Evolutionary conservation across 2,797 vertebrate genomes (phyloP).

Genomic region (Poecilia wingei): DNA sequence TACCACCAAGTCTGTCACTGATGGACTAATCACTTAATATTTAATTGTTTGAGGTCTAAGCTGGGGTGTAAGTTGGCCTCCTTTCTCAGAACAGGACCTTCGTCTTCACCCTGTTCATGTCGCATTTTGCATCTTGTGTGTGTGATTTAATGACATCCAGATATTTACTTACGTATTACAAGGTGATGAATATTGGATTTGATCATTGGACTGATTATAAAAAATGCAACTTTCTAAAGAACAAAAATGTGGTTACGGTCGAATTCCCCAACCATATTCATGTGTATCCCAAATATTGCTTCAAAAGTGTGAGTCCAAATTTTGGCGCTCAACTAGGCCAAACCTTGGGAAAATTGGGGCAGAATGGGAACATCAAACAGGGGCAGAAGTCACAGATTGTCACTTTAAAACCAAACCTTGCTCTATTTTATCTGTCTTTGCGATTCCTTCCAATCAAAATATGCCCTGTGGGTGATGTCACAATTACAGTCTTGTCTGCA

Average conservation of each 20-base stretch:
- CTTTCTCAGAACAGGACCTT: constrained; percentile 48
- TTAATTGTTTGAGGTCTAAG: too few species aligned
- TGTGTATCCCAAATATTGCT: not conserved
- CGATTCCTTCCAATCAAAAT: not conserved
- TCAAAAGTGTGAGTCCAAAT: not conserved
- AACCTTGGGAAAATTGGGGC: not conserved
- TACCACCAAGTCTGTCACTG: too few species aligned
- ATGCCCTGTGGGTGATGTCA: not conserved
- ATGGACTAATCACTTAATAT: too few species aligned
- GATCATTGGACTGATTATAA: not conserved
- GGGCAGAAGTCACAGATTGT: not conserved
- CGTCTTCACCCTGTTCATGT: constrained; percentile 31
- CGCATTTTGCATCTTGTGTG: not conserved
- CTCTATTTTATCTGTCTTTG: not conserved
- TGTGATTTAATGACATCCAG: not conserved
- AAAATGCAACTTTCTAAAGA: not conserved
- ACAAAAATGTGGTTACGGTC: not conserved
- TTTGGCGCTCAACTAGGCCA: not conserved
- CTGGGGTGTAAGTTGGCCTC: constrained; percentile 37
- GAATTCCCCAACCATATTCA: not conserved
- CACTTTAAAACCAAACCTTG: not conserved
- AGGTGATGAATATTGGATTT: not conserved
- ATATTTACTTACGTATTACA: not conserved
- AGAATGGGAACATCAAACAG: not conserved
- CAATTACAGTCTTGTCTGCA: not conserved